phyloP scores from a whole-genome alignment of 2,113 vertebrate species.

The Elaphurus davidianus region DNA sequence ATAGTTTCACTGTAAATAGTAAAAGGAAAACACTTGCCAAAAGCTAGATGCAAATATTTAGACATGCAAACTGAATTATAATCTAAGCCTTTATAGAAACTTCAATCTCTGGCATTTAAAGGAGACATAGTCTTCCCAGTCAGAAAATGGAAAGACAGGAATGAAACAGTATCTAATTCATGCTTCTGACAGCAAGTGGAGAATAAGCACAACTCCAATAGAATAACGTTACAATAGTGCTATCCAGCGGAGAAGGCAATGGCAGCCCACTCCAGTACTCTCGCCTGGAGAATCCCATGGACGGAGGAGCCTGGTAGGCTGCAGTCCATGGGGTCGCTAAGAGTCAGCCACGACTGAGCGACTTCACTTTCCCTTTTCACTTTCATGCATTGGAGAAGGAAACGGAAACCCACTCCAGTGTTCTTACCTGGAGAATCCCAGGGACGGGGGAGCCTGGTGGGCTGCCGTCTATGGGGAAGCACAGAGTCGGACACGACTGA shows the following conservation, averaged over 20 bases:
- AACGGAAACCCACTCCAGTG: no score
- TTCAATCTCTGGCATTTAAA: background rate
- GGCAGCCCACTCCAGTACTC: no score
- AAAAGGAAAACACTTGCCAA: background rate
- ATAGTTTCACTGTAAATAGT: background rate
- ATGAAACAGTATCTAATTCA: background rate
- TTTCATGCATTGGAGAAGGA: no score
- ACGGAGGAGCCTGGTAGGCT: no score
- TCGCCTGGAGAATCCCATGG: no score
- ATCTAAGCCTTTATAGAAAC: background rate
- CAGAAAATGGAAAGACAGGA: background rate
- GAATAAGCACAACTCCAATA: background rate
- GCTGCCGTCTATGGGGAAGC: fast-evolving
- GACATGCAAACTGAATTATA: background rate
- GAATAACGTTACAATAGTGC: background rate
- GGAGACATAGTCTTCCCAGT: background rate
- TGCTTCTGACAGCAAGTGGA: background rate
- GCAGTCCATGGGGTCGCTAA: no score
- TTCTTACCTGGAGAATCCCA: no score
- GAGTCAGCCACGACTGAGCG: no score
- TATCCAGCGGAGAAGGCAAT: background rate
- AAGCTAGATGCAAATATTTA: background rate
- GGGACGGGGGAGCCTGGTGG: fast-evolving
- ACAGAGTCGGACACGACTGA: no score
- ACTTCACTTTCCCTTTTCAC: no score